Base-by-base conservation (phyloP, 2,888 invertebrate species). In the Synergus laeviventris region DNA sequence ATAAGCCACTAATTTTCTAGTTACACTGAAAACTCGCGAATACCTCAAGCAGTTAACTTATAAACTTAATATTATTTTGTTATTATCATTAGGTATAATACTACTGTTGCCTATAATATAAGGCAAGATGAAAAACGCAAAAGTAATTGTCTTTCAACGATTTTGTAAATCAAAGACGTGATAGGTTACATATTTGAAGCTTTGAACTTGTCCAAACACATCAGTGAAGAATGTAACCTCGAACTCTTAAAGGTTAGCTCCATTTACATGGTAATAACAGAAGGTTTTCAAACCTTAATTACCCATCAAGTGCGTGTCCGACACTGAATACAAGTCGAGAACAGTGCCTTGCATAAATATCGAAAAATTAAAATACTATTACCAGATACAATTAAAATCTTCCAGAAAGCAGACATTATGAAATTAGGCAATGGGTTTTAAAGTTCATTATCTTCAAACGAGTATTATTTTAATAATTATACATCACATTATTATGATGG, bases 201-300 rank as follows among this genome's bases (percentile, higher is more conserved):
- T 62, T 38, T 42, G 64, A 64, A 21, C 64, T 64, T 64, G 11
- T 64, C 64, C 42, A 42, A 42, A 64, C 42, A 64, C 42, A 39
- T 64, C 21, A 64, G 64, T 64, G 42, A 39, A 64, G 64, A 36
- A 64, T 64, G 39, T 21, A 64, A 64, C 42, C 42, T 66, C 42
- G 21, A 66, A 66, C 66, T 66, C 14, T 24, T 59, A 39, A 82
- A 84, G 81, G 77, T 61, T 31, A 38, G 62, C 78, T 78, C 84
- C 78, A 84, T 85, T 85, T 85, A 82, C 85, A 85, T 85, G 81
- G 84, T 85, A 85, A 84, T 86, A 84, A 81, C 80, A 80, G n/a
- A 82, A 84, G 82, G 81, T 84, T 82, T 81, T 81, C 79, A 81
- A 77, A 62, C 74, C 82, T 80, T 84, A 85, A 84, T 84, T 85